Percentiles rank a stretch among this genome's conserved stretches.
Evolutionary conservation across 2,113 vertebrate genomes (phyloP).

Genomic region (Nymphicus hollandicus): DNA sequence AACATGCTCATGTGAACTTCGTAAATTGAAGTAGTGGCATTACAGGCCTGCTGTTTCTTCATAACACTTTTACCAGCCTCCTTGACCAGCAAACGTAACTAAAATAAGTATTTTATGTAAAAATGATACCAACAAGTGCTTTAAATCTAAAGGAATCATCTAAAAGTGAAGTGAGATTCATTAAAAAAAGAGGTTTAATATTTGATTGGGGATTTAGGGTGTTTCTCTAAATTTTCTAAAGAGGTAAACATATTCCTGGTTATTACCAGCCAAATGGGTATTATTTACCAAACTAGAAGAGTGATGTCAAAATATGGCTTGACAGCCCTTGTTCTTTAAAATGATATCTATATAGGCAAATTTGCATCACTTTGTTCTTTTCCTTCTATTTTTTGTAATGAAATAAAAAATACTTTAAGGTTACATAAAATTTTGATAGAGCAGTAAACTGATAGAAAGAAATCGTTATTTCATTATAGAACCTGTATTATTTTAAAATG

Average conservation of each 20-base stretch:
- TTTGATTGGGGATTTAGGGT: neutral
- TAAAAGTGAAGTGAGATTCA: neutral
- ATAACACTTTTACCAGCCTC: neutral
- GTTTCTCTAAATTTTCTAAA: neutral
- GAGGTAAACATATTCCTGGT: neutral
- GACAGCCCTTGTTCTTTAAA: neutral
- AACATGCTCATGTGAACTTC: accelerated
- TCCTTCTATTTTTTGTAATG: neutral
- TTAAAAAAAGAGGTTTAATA: neutral
- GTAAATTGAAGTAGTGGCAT: neutral
- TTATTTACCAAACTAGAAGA: neutral
- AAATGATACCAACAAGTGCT: neutral
- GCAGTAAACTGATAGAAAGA: neutral
- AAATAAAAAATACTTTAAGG: neutral
- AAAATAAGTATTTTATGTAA: neutral
- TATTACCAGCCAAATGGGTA: neutral
- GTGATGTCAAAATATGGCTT: neutral
- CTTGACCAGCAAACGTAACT: neutral
- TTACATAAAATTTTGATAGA: neutral
- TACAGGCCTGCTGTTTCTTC: neutral
- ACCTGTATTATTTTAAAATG: neutral
- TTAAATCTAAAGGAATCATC: neutral
- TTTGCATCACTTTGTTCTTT: neutral
- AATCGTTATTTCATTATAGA: neutral
- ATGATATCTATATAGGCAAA: neutral